These are phyloP conservation scores for Monarcha castaneiventris DNA, from an alignment of 2,113 vertebrate genomes.

Conservation along the genomic window DNA sequence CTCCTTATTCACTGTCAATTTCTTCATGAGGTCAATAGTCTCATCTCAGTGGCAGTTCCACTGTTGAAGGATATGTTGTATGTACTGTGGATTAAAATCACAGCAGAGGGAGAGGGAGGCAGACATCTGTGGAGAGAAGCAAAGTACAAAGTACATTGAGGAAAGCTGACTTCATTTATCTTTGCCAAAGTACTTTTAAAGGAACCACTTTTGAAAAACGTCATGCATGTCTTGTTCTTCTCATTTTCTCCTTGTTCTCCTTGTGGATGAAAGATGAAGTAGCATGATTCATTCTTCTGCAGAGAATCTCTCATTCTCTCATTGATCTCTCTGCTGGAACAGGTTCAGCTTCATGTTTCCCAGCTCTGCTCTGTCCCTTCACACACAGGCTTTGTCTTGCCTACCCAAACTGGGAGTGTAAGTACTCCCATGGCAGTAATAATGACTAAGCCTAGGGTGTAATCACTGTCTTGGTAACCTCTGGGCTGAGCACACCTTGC, in stretches of 20 bases:
- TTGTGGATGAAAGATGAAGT: neutral
- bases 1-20: neutral
- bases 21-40: neutral
- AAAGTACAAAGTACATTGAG: constrained; percentile 17
- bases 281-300: neutral
- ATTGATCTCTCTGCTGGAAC: neutral
- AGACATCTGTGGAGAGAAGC: neutral
- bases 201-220: neutral
- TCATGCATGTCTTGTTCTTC: neutral
- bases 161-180: neutral
- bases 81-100: neutral
- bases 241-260: neutral
- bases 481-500: neutral
- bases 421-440: neutral
- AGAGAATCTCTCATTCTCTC: neutral
- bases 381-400: neutral
- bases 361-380: neutral
- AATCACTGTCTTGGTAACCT: neutral
- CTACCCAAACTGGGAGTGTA: neutral
- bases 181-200: neutral
- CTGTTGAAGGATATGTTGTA: neutral
- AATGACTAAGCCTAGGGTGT: neutral
- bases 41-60: neutral
- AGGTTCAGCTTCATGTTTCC: neutral
- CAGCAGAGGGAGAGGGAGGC: neutral